Conservation (phyloP, 1,140 invertebrate species). For the Scylla paramamosain region DNA sequence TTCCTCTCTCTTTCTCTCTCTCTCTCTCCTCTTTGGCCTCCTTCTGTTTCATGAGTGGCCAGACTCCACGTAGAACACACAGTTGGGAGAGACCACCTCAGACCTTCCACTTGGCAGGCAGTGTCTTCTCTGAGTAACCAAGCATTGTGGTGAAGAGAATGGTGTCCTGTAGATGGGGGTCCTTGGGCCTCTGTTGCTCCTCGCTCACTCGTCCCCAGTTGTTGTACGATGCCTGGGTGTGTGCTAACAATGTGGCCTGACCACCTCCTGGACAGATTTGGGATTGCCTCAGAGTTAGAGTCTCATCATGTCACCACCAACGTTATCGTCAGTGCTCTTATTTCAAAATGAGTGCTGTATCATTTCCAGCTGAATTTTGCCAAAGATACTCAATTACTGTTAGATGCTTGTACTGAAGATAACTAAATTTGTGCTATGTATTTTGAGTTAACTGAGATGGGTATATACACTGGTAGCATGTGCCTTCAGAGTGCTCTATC, state of each 20-base stretch:
- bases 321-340: no score
- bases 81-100: background rate
- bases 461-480: no score
- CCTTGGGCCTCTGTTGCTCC: conserved; percentile 33
- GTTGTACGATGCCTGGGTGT: conserved; percentile 59
- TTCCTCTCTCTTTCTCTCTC: conserved; percentile 7
- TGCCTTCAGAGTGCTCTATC: no score
- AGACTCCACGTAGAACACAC: background rate
- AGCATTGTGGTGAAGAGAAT: background rate
- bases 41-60: background rate
- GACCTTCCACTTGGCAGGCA: background rate
- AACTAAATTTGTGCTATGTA: no score
- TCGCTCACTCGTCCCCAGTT: conserved; percentile 41
- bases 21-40: background rate
- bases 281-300: no score
- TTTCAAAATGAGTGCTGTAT: no score
- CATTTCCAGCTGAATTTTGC: no score
- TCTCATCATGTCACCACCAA: no score
- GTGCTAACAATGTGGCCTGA: conserved; percentile 49
- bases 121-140: background rate
- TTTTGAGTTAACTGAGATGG: no score
- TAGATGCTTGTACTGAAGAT: no score
- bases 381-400: no score
- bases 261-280: conserved; percentile 42
- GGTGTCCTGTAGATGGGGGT: background rate